phyloP scores from a whole-genome alignment of 2,888 invertebrate genomes.

The Exephanes ischioxanthus region DNA sequence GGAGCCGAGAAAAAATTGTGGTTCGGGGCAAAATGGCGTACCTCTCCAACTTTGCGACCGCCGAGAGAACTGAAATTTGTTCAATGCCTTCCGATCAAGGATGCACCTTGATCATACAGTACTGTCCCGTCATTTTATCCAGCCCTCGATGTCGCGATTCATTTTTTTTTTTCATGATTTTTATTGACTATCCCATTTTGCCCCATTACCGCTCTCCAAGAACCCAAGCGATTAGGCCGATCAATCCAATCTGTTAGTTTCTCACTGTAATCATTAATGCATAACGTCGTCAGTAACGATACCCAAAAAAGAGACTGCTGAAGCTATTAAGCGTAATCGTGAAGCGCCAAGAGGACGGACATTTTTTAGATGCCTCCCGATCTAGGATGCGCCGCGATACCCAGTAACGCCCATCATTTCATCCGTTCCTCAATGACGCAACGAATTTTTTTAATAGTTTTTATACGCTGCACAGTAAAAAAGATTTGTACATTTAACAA shows the following conservation, averaged over 20 bases:
- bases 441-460: not conserved
- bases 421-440: not conserved
- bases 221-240: not conserved
- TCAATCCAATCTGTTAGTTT: not conserved
- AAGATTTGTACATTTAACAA: too few species aligned
- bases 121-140: too few species aligned
- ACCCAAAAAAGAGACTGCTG: constrained; percentile 52
- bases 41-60: too few species aligned
- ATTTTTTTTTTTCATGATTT: not conserved
- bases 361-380: too few species aligned
- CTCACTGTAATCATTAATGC: constrained; percentile 9
- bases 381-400: too few species aligned
- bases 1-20: not conserved
- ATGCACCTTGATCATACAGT: too few species aligned
- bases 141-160: too few species aligned
- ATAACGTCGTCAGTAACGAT: not conserved
- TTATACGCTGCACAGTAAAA: not conserved
- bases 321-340: not conserved
- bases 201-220: not conserved
- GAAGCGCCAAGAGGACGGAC: too few species aligned
- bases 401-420: not conserved
- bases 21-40: not conserved
- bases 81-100: not conserved
- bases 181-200: not conserved
- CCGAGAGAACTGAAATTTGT: not conserved